phyloP scores from a whole-genome alignment of 2,888 invertebrate genomes.

The Drosophila falleni region DNA sequence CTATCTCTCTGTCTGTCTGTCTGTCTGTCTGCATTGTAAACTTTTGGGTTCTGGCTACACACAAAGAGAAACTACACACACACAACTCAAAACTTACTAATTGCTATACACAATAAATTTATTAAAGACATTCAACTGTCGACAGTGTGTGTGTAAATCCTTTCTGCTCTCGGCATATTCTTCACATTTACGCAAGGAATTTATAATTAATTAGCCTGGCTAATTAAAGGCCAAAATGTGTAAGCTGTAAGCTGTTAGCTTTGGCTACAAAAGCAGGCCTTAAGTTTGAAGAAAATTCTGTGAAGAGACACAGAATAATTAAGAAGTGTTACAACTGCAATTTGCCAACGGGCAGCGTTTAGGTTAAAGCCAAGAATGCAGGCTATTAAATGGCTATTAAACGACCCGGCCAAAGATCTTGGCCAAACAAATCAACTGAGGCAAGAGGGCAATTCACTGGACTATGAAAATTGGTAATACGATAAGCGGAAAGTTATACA shows the following conservation, averaged over 20 bases:
- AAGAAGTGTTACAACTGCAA: background rate
- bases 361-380: background rate
- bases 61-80: conserved; percentile 19
- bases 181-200: conserved; percentile 33
- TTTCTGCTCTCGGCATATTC: conserved; percentile 12
- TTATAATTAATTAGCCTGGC: conserved; percentile 66
- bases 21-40: conserved; percentile 38
- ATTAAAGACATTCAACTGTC: conserved; percentile 64
- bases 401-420: background rate
- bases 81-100: conserved; percentile 57
- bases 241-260: conserved; percentile 21
- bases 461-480: conserved; percentile 6
- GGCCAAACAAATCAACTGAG: background rate
- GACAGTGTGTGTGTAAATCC: background rate
- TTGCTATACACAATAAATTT: conserved; percentile 77
- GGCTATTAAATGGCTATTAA: conserved; percentile 7
- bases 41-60: conserved; percentile 52
- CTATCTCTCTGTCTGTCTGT: background rate
- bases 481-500: conserved; percentile 20
- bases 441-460: background rate
- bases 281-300: background rate
- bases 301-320: background rate
- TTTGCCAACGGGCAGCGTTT: background rate
- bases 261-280: background rate
- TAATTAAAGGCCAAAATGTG: conserved; percentile 53